Base-by-base conservation (phyloP, 2,113 vertebrate species). In the Sebastes fasciatus region DNA sequence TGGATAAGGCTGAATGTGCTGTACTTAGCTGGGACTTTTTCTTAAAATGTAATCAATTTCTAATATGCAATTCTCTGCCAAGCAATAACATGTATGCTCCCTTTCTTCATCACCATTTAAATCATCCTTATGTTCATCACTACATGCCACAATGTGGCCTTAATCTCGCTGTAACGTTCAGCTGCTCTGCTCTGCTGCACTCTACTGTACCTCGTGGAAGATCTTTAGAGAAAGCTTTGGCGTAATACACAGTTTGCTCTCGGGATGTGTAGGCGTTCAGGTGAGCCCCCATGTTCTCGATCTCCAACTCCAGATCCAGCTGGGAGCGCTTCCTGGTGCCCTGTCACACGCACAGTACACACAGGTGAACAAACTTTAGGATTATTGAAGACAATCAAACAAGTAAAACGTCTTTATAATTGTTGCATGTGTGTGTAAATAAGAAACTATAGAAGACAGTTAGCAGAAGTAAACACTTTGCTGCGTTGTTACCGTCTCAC, bases 211-310 rank as follows among this genome's bases (percentile, higher is more conserved):
- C 98, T 97, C 96, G 95, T 11, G 98, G 98, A 17, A 99, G 94
- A 76, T 99, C 98, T 88, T 98, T 98, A 0, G 98, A 97, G 90
- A 99, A 99, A 14, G 98, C 97, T 93, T 99, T 99, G 82, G 98
- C 98, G 2, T 99, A 99, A 83, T 99, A 99, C 9, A 99, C 98
- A 0, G 98, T 99, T 94, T 99, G 98, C 81, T 99, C 98, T 69
- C 98, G 92, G 46, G 98, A 99, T 0, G 98, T 99, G 73, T 99
- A 99, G 0, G 98, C 98, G 1, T 99, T 99, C 74, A 99, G 95
- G 80, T 99, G 98, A 83, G 98, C 97, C 10, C 98, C 98, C 98
- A 99, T 99, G 88, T 99, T 99, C 93, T 99, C 98, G 19, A 99
- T 98, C 95, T 99, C 98, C 60, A 99, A 96, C 84, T 99, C 98